Base-by-base conservation (phyloP, 2,888 invertebrate species). In the Exephanes ischioxanthus region DNA sequence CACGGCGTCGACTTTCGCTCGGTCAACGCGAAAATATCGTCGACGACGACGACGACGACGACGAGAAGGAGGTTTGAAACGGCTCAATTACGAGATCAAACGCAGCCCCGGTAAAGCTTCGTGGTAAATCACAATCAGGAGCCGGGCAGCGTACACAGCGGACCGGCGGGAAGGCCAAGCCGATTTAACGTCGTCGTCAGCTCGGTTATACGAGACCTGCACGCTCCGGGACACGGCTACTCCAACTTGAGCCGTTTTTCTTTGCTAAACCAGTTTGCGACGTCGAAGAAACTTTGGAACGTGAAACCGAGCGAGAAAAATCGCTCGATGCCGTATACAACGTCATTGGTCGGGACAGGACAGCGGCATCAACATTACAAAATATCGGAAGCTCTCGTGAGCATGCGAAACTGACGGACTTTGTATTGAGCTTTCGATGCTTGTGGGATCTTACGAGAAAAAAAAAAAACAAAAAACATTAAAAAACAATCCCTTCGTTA, bases 61-160 rank as follows among this genome's bases (percentile, higher is more conserved):
- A 71, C 48, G 80, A 86, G 61, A 87, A 72, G 30, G 80, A 78
- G 76, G 80, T 86, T 82, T 85, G 88, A 90, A 87, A 85, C 84
- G 88, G 89, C 90, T 92, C 90, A 91, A 91, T 93, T 92, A 91
- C 87, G 82, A 89, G 90, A 92, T 93, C 92, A 92, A 92, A 92
- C 90, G 90, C 86, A 79, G 63, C 66, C 78, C 70, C 63, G 37
- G 76, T 72, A 81, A 81, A 84, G 84, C 86, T 86, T 87, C 86
- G 89, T 85, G 90, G 89, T 92, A 92, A 93, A 93, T 93, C 91
- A 91, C 90, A 91, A 92, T 92, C 92, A 90, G 85, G 83, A 61
- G 41, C 55, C 55, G 45, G 45, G 70, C 63, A 41, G 67, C 72
- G 72, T 76, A 66, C 58, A 7, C 71, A 55, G 70, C 37, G 61